Base-by-base conservation (phyloP, 2,797 vertebrate species). In the Gymnothorax javanicus region DNA sequence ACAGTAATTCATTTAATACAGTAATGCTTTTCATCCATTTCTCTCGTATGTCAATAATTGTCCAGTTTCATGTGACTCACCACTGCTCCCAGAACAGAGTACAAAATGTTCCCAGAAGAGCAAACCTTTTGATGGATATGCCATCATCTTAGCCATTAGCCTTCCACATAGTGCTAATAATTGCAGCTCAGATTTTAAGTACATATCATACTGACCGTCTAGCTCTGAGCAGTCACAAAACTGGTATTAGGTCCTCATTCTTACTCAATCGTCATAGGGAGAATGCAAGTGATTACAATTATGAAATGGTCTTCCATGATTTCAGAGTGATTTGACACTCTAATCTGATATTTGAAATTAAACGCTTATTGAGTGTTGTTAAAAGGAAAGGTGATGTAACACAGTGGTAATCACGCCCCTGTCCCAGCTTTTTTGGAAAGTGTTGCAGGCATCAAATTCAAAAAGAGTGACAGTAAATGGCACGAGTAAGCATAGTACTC, bases 11-110 rank as follows among this genome's bases (percentile, higher is more conserved):
- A 1, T 62, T 12, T 62, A 17, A 9, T 56, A 52, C 27, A 62
- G 15, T 4, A 27, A 23, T 58, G 4, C 17, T 60, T 60, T 84
- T 87, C 86, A 87, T 87, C 67, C 71, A 52, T 59, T 81, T 84
- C 69, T 62, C 67, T 62, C 84, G 64, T 20, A 75, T 27, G 43
- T 86, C 64, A 56, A 62, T 75, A 60, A 87, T 84, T 60, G 54
- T 27, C 69, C 59, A 71, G 58, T 87, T 84, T 62, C 7, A 84
- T 20, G 7, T 73, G 9, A 17, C 17, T 67, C 81, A 71, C 71
- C 58, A 77, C 56, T n/a, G 52, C 17, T 25, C 17, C 20, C 50
- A 20, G 52, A 43, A 20, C 59, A 59, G 75, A 75, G 23, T 17
- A 71, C 15, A 17, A 23, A 75, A 43, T 54, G 57, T 6, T 9